Conservation (phyloP, 1,140 invertebrate genomes). For the Saccostrea echinata region DNA sequence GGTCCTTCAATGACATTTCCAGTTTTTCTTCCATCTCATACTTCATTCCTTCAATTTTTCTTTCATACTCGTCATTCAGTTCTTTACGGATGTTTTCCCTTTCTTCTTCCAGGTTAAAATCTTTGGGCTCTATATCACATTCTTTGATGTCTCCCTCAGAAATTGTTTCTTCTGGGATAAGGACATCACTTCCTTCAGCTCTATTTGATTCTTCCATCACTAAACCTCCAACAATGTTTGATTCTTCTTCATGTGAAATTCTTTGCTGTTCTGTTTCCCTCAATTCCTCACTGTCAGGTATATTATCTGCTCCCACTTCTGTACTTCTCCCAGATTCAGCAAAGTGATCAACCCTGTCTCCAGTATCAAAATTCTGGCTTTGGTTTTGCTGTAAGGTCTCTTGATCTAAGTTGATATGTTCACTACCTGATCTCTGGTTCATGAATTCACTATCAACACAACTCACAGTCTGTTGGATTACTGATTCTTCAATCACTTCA, state of each 20-base stretch:
- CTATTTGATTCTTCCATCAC: background rate
- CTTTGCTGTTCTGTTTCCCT: background rate
- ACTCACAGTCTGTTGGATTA: background rate
- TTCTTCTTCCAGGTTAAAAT: background rate
- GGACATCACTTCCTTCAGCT: background rate
- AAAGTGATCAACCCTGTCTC: background rate
- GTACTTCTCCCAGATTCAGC: background rate
- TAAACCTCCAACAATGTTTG: background rate
- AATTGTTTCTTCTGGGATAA: background rate
- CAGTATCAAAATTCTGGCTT: background rate
- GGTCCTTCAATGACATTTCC: constrained; percentile 54
- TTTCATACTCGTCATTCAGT: constrained; percentile 13
- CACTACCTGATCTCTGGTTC: background rate
- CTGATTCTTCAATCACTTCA: background rate
- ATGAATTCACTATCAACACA: background rate
- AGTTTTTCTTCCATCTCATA: constrained; percentile 66
- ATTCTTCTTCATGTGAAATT: background rate
- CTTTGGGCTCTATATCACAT: background rate
- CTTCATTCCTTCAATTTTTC: constrained; percentile 56
- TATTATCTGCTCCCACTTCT: background rate
- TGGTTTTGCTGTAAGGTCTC: background rate
- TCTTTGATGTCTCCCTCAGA: background rate
- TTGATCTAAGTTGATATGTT: background rate
- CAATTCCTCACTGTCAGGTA: background rate
- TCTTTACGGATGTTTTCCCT: constrained; percentile 13